Evolutionary conservation across 1,140 invertebrate species (phyloP).

Genomic region (Macrocentrus cingulum): DNA sequence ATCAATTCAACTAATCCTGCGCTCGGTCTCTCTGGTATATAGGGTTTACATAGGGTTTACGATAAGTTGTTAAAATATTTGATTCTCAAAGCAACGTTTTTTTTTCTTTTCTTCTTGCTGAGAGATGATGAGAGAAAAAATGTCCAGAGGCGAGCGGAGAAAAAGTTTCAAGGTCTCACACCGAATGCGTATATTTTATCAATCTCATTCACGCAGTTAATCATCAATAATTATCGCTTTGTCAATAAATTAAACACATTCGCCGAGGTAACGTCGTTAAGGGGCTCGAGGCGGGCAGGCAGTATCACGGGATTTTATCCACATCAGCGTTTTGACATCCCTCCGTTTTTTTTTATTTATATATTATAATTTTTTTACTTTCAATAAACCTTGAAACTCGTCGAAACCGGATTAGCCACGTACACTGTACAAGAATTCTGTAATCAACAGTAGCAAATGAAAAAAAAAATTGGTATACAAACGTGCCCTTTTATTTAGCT

Average conservation of each 20-base stretch:
- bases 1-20: too few species aligned
- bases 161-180: not conserved
- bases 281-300: constrained; percentile 37
- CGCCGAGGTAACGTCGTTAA: constrained; percentile 42
- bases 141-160: not conserved
- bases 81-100: constrained; percentile 1
- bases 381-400: not conserved
- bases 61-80: too few species aligned
- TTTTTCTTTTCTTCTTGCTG: not conserved
- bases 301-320: constrained; percentile 30
- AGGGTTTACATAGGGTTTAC: too few species aligned
- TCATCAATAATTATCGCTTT: constrained; percentile 34
- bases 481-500: too few species aligned
- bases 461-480: too few species aligned
- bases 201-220: constrained; percentile 22
- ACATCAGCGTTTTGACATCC: too few species aligned
- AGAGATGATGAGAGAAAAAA: not conserved
- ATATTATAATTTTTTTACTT: constrained; percentile 6
- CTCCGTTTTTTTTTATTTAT: constrained; percentile 9
- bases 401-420: too few species aligned
- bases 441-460: too few species aligned
- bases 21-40: too few species aligned
- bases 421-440: too few species aligned
- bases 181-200: constrained; percentile 15
- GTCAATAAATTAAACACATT: constrained; percentile 45